Conservation (phyloP, 2,113 vertebrate genomes). For the Chloroceryle aenea region DNA sequence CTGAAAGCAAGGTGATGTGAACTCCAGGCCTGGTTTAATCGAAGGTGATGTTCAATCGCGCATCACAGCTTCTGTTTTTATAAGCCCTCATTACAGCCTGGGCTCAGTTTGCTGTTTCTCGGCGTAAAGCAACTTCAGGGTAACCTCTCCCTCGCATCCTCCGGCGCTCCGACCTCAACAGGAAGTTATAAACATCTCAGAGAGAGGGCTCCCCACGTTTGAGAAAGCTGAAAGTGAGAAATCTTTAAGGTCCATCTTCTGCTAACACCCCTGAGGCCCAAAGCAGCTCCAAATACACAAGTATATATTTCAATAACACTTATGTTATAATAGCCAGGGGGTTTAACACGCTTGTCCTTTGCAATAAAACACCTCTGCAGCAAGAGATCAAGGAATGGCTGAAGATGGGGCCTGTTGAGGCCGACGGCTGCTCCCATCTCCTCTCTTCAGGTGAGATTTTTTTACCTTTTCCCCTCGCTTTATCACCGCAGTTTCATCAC, state of each 20-base stretch:
- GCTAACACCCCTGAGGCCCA: background rate
- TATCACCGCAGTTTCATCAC: background rate
- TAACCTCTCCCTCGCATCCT: background rate
- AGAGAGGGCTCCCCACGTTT: background rate
- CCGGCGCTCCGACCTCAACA: background rate
- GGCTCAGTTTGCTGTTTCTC: background rate
- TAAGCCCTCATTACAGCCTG: fast-evolving
- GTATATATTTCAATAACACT: background rate
- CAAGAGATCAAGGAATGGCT: background rate
- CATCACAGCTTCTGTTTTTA: background rate
- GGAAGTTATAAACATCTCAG: background rate
- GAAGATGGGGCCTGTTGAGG: background rate
- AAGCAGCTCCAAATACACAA: background rate
- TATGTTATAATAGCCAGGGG: background rate
- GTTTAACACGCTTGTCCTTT: background rate
- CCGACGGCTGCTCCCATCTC: background rate
- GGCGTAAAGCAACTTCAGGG: background rate
- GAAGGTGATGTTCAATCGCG: background rate
- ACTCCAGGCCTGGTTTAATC: background rate
- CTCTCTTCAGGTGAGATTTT: background rate
- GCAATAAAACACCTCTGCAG: background rate
- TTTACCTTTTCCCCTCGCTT: background rate
- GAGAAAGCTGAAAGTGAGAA: background rate
- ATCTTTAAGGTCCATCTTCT: background rate
- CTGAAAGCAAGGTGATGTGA: background rate